A percentile compares a stretch with the other conserved stretches of the same genome.
phyloP scores from a whole-genome alignment of 2,888 invertebrate genomes.

The Aporophyla lueneburgensis region DNA sequence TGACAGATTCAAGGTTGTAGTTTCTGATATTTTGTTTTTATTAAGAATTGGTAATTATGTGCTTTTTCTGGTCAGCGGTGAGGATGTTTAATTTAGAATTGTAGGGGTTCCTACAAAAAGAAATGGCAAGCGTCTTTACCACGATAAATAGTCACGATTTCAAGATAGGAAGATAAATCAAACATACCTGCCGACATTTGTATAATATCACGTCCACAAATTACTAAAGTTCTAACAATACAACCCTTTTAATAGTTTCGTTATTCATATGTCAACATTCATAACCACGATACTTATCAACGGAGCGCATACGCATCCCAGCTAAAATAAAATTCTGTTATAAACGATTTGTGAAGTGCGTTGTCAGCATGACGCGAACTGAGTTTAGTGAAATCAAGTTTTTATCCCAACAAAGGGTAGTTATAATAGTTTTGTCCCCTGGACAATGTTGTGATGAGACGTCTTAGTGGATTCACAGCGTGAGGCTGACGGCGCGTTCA shows the following conservation, averaged over 20 bases:
- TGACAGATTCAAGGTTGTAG: slow-evolving; percentile 11
- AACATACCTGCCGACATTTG: slow-evolving; percentile 22
- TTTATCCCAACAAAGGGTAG: slow-evolving; percentile 77
- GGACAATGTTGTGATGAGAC: slow-evolving; percentile 86
- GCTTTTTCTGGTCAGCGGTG: not conserved
- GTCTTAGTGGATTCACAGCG: slow-evolving; percentile 85
- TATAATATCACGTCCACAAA: slow-evolving; percentile 81
- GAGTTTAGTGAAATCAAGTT: slow-evolving; percentile 78
- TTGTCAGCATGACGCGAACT: slow-evolving; percentile 89
- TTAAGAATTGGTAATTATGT: not conserved
- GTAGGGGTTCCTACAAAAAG: not conserved
- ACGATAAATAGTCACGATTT: slow-evolving; percentile 21
- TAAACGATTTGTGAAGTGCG: slow-evolving; percentile 87
- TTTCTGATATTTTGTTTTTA: slow-evolving; percentile 11
- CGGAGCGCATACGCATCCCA: slow-evolving; percentile 74
- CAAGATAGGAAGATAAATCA: slow-evolving; percentile 10
- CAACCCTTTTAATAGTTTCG: slow-evolving; percentile 78
- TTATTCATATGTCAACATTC: slow-evolving; percentile 83
- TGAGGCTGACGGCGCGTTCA: slow-evolving; percentile 80
- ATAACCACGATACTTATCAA: slow-evolving; percentile 85
- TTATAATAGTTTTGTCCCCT: slow-evolving; percentile 84
- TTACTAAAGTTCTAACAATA: slow-evolving; percentile 80
- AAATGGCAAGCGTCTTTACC: not conserved
- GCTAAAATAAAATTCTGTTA: slow-evolving; percentile 85
- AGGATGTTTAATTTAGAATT: not conserved